Percentiles rank a stretch among this genome's conserved stretches.
phyloP scores from a whole-genome alignment of 2,797 vertebrate species.

The Lepus oiostolus region DNA sequence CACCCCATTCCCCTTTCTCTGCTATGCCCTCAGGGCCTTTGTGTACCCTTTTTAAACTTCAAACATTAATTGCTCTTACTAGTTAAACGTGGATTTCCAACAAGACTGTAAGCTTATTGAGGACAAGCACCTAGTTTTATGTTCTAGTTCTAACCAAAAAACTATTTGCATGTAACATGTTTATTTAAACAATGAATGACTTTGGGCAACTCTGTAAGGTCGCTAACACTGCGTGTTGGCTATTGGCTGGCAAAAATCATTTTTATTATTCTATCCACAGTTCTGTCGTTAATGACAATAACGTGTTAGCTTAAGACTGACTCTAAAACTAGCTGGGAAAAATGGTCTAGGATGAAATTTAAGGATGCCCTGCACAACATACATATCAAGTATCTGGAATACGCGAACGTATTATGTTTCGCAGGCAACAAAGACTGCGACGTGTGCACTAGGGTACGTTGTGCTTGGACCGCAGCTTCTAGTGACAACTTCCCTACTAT shows the following conservation, averaged over 20 bases:
- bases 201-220: background rate
- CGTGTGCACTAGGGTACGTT: background rate
- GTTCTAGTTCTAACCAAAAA: background rate
- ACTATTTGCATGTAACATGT: background rate
- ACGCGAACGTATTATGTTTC: background rate
- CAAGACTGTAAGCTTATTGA: background rate
- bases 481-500: background rate
- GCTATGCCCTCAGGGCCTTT: background rate
- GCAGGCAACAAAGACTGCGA: background rate
- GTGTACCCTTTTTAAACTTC: background rate
- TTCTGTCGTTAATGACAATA: background rate
- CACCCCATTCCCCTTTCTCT: background rate
- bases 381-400: fast-evolving
- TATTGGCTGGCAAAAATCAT: fast-evolving
- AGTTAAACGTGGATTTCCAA: background rate
- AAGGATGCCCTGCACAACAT: background rate
- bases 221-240: background rate
- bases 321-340: background rate
- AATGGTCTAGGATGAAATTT: background rate
- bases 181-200: background rate
- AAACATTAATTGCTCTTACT: background rate
- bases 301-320: background rate
- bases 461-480: background rate
- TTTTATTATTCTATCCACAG: background rate
- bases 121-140: background rate